Base-by-base conservation (phyloP, 2,113 vertebrate genomes). In the Caretta caretta region DNA sequence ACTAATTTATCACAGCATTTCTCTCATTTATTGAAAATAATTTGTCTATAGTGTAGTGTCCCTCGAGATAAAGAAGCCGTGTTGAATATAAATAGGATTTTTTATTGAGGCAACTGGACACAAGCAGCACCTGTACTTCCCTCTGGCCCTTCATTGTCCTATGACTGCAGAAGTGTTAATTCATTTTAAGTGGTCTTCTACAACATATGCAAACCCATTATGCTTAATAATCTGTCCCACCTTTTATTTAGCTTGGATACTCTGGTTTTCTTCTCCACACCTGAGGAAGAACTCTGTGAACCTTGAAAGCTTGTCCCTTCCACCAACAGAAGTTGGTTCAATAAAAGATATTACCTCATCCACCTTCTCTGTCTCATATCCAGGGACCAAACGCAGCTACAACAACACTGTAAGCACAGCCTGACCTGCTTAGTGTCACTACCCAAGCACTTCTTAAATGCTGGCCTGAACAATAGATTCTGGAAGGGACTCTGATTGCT, bases 1-100 rank as follows among this genome's bases (percentile, higher is more conserved):
- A 62, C 83, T 90, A 96, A 93, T 93, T 93, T 94, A 72, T 87
- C 72, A 88, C 78, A 96, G 89, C 90, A 94, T 86, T 35, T 84
- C 57, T 42, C 56, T 89, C n/a, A 72, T 94, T 96, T 93, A 85
- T 91, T 89, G 25, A 72, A 97, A 94, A 42, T 38, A 42, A 84
- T 93, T 95, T 96, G 10, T 25, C 62, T 83, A 1, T 90, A 91
- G 94, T 85, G 89, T 80, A 42, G 25, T 80, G 62, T 83, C 56
- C 12, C 35, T 51, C 20, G 27, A 83, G 80, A 95, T 87, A 83
- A 83, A 79, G 42, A 86, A 27, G 6, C 65, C 4, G 53, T 27
- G 42, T 5, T 46, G 25, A 57, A 17, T 46, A 54, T 12, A 0
- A 48, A 78, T 8, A 5, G 49, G 38, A 8, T 22, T 49, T 51